Evolutionary conservation across 2,888 invertebrate genomes (phyloP), one percentile per base, ranked within the genome.

Genomic region (Watsonalla cultraria): DNA sequence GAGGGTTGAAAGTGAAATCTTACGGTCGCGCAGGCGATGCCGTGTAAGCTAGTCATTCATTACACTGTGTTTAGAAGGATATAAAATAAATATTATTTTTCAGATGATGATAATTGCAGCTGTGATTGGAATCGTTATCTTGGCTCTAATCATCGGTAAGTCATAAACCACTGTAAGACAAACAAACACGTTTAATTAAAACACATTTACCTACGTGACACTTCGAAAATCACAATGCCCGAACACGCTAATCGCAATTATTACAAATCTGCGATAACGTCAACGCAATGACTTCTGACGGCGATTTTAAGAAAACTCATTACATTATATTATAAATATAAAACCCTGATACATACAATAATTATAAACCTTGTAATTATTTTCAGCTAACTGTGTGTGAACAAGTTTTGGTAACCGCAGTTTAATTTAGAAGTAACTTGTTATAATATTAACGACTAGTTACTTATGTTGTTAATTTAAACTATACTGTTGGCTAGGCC

Each of bases 71-170:
- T n/a, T n/a, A n/a, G n/a, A n/a, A n/a, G n/a, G 24, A 24, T 24
- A 24, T 24, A 2, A 24, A 24, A 24, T 24, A 4, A 24, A 24
- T 2, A 24, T 24, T 24, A 51, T 60, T 61, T 91, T 90, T 11
- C 86, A 94, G 94, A 97, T 97, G 97, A 97, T 97, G 96, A 96
- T 97, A 73, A 96, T 97, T 69, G 95, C 97, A 87, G 97, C 96
- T 63, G 94, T 96, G 52, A 96, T 97, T 84, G 96, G 95, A 61
- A 93, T 95, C 74, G 93, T 96, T 73, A 94, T 96, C 81, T 89
- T 97, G 82, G 96, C 95, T 76, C 95, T 97, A 80, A 96, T 97
- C 82, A 96, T 97, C 84, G 96, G 97, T 97, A 92, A 95, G 96
- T 82, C 39, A 46, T 54, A 52, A 24, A 24, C 1, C 24, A 24